Evolutionary conservation across 1,140 invertebrate species (phyloP).

Genomic region (Magallana angulata): DNA sequence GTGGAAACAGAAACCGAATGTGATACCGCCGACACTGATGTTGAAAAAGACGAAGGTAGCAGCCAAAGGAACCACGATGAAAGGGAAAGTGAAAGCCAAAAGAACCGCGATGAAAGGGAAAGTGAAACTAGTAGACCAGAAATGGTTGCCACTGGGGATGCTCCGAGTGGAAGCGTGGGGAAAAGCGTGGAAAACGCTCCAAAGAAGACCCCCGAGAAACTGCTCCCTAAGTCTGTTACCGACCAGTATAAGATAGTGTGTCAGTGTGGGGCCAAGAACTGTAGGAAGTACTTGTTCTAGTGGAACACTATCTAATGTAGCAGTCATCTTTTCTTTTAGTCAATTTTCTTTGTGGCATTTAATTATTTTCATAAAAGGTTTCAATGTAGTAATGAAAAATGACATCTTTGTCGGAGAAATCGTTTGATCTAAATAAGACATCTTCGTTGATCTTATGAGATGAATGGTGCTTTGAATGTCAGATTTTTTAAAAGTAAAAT

Average conservation of each 20-base stretch:
- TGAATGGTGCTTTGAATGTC: no score
- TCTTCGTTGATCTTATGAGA: no score
- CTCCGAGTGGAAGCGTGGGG: not conserved
- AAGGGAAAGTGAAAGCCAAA: not conserved
- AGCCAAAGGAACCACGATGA: not conserved
- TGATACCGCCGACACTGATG: not conserved
- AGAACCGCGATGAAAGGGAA: not conserved
- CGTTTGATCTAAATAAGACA: no score
- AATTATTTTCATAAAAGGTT: no score
- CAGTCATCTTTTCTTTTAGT: not conserved
- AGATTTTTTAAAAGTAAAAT: no score
- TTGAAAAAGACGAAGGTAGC: not conserved
- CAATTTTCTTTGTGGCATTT: not conserved
- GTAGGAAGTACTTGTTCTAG: slow-evolving; percentile 79
- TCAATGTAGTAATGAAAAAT: no score
- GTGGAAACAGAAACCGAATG: slow-evolving; percentile 41
- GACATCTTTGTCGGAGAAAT: no score
- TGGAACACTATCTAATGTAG: not conserved
- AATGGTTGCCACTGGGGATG: slow-evolving; percentile 2
- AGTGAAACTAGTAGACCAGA: not conserved
- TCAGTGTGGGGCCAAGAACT: slow-evolving; percentile 79
- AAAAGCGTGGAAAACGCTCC: not conserved
- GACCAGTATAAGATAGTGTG: slow-evolving; percentile 75
- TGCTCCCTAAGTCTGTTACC: slow-evolving; percentile 50
- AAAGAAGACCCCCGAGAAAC: slow-evolving; percentile 8